These are phyloP conservation scores for Bombus terrestris DNA, from an alignment of 1,140 invertebrate species.

Conservation along the genomic window DNA sequence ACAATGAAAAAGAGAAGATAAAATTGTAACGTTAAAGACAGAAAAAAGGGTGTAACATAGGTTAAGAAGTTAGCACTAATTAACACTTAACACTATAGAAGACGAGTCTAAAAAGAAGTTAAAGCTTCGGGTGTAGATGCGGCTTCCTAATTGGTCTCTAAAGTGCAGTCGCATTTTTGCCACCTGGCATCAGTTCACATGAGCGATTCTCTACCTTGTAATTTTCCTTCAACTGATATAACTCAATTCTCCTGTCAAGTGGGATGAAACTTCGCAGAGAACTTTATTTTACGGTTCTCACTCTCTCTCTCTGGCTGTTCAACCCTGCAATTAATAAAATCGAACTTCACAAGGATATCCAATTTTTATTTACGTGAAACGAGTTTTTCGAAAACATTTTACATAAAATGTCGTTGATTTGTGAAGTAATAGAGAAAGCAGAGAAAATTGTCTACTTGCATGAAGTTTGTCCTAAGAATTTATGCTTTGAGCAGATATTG, in stretches of 20 bases:
- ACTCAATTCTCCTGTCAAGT: conserved; percentile 63
- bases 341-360: neutral
- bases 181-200: conserved; percentile 52
- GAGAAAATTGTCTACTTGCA: too few species aligned
- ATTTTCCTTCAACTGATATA: conserved; percentile 71
- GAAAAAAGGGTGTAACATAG: neutral
- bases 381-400: neutral
- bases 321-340: neutral
- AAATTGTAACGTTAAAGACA: neutral
- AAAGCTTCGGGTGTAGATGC: conserved; percentile 6
- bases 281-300: conserved; percentile 32
- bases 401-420: neutral
- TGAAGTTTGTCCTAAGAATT: too few species aligned
- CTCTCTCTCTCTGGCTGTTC: too few species aligned
- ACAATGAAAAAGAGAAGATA: neutral
- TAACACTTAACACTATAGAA: neutral
- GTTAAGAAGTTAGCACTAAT: neutral
- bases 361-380: neutral
- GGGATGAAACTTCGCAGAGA: neutral
- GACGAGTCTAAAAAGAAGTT: too few species aligned
- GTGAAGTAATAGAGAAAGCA: neutral
- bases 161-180: conserved; percentile 33
- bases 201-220: conserved; percentile 45
- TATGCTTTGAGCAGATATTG: too few species aligned
- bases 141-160: conserved; percentile 17